phyloP scores from a whole-genome alignment of 2,888 invertebrate genomes.

The Chesias legatella region DNA sequence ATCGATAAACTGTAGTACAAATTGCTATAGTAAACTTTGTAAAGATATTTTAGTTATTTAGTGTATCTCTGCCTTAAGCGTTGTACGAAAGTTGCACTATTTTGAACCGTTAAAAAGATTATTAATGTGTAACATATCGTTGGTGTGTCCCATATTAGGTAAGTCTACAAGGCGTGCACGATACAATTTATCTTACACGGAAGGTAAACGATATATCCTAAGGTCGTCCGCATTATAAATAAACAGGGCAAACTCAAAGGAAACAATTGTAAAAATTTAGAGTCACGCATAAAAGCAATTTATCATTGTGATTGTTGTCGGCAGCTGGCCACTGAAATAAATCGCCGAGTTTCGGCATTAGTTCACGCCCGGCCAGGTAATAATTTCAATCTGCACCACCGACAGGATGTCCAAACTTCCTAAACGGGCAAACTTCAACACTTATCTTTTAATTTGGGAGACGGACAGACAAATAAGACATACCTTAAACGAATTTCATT shows the following conservation, averaged over 20 bases:
- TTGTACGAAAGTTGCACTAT: no score
- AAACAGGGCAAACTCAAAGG: constrained; percentile 29
- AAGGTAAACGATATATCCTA: constrained; percentile 18
- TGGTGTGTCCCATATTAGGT: constrained; percentile 11
- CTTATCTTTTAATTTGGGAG: constrained; percentile 69
- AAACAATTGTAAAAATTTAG: constrained; percentile 49
- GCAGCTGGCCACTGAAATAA: constrained; percentile 70
- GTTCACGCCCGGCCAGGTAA: constrained; percentile 55
- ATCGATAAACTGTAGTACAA: no score
- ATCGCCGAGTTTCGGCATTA: constrained; percentile 68
- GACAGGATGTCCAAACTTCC: constrained; percentile 43
- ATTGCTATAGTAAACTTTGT: no score
- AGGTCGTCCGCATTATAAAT: constrained; percentile 25
- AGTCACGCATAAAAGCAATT: constrained; percentile 58
- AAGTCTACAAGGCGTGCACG: constrained; percentile 33
- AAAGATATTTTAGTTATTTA: no score
- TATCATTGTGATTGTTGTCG: constrained; percentile 64
- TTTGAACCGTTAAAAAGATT: no score
- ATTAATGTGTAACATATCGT: no score
- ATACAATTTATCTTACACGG: constrained; percentile 30
- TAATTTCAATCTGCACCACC: constrained; percentile 71
- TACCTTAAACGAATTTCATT: constrained; percentile 50
- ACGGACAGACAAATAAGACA: constrained; percentile 63
- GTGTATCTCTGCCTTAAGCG: no score
- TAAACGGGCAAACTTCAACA: constrained; percentile 66